Base-by-base conservation (phyloP, 2,797 vertebrate species). In the Tarsius wallacei region DNA sequence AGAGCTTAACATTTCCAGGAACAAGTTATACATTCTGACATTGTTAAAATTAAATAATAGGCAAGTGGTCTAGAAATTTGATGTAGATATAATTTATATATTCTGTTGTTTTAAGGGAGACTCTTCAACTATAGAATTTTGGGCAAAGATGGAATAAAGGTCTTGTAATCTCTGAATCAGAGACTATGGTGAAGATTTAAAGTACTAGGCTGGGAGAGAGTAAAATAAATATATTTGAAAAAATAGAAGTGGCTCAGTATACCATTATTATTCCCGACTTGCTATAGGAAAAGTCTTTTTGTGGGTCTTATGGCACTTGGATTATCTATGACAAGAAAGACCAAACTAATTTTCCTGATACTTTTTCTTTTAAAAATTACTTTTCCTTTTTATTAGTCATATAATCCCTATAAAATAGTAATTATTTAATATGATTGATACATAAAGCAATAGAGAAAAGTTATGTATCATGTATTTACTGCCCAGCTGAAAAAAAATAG, bases 401-500 rank as follows among this genome's bases (percentile, higher is more conserved):
- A 28, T 53, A 19, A 86, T 59, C 13, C 36, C 59, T 24, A 53
- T 59, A 76, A 78, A 77, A 84, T 47, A 76, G 7, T 86, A 51
- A 21, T 22, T 24, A n/a, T 70, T 57, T 83, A 88, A 68, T 90
- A 16, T 80, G n/a, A 55, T 70, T 59, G 6, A 49, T 68, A 59
- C 24, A 57, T 55, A 91, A 19, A 76, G 15, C 55, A 42, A 5
- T 78, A 19, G 66, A 59, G 28, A 53, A 84, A 82, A 81, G 24
- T 76, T 33, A 33, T 49, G 10, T 57, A 26, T 87, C 49, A 15
- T 68, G 3, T 81, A 11, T 91, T 91, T 91, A 57, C 11, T 87
- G 36, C 78, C 63, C 24, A 80, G n/a, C 26, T 90, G 84, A 78
- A 87, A 87, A 87, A 87, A 87, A 83, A 71, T 42, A 21, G 85